These are phyloP conservation scores for Eupithecia inturbata DNA, from an alignment of 2,888 invertebrate genomes.

Conservation along the genomic window DNA sequence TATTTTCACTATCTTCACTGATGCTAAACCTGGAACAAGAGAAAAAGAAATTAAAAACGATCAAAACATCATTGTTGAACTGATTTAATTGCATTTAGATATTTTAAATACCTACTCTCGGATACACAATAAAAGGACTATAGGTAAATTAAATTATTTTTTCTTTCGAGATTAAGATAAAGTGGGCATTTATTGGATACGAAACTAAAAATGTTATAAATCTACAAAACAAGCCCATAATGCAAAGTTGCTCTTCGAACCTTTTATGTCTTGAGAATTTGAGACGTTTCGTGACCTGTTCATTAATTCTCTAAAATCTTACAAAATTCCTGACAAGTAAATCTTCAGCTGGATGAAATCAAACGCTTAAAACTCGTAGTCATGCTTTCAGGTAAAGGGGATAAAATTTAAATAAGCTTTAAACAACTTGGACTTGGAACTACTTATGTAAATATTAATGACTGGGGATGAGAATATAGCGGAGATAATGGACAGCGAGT, in stretches of 20 bases:
- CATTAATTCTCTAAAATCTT: conserved; percentile 6
- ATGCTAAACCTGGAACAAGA: conserved; percentile 81
- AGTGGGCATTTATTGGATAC: not conserved
- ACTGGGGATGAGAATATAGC: conserved; percentile 56
- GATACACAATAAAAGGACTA: not conserved
- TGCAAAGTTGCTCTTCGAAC: not conserved
- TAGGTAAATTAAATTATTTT: not conserved
- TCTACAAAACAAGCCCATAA: not conserved
- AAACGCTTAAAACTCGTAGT: conserved; percentile 66
- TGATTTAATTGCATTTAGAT: not conserved
- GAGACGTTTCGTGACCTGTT: not conserved
- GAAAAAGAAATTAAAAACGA: conserved; percentile 36
- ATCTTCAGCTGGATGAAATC: conserved; percentile 65
- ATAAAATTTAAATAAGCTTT: conserved; percentile 80
- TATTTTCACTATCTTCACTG: conserved; percentile 85
- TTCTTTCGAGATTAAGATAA: not conserved
- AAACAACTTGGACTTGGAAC: conserved; percentile 71
- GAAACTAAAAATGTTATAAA: not conserved
- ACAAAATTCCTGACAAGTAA: conserved; percentile 50
- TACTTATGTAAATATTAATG: conserved; percentile 82
- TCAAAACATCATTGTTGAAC: not conserved
- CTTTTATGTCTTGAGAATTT: not conserved
- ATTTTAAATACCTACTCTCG: not conserved
- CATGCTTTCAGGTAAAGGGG: conserved; percentile 70
- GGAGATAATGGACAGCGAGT: conserved; percentile 64